Percentiles rank a stretch among this genome's conserved stretches.
These are phyloP conservation scores for Pocillopora verrucosa DNA, from an alignment of 64 coral and sea anemone species.

Conservation along the genomic window DNA sequence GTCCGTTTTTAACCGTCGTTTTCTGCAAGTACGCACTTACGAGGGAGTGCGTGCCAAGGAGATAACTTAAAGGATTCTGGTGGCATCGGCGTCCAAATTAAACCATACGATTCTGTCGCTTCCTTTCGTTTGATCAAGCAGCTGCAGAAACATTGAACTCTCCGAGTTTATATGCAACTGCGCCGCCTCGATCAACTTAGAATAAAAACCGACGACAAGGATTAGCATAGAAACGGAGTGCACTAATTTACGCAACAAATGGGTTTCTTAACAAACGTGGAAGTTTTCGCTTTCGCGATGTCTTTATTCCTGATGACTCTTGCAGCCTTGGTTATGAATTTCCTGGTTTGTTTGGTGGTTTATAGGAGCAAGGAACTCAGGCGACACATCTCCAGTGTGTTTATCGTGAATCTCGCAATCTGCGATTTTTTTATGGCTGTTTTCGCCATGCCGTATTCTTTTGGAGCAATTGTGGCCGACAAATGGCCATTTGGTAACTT, in stretches of 20 bases:
- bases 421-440: slow-evolving; percentile 93
- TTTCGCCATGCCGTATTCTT: slow-evolving; percentile 93
- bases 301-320: slow-evolving; percentile 83
- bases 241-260: slow-evolving; percentile 7
- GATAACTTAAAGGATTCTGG: neutral
- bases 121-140: neutral
- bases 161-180: neutral
- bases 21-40: too few relatives aligned
- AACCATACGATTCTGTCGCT: neutral
- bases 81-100: neutral
- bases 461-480: slow-evolving; percentile 74
- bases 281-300: slow-evolving; percentile 62
- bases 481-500: slow-evolving; percentile 80
- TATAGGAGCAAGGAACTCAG: slow-evolving; percentile 87
- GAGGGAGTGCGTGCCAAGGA: too few relatives aligned
- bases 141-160: slow-evolving; percentile 20
- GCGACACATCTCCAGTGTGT: slow-evolving; percentile 90
- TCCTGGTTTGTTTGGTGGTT: slow-evolving; percentile 93
- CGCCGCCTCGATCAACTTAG: neutral
- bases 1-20: neutral
- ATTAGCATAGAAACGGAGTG: neutral
- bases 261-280: slow-evolving; percentile 50
- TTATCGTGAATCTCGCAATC: slow-evolving; percentile 92
- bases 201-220: neutral
- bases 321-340: slow-evolving; percentile 89